Evolutionary conservation across 92 coral and sea anemone genomes (phyloP).

Genomic region (Heliopora coerulea): DNA sequence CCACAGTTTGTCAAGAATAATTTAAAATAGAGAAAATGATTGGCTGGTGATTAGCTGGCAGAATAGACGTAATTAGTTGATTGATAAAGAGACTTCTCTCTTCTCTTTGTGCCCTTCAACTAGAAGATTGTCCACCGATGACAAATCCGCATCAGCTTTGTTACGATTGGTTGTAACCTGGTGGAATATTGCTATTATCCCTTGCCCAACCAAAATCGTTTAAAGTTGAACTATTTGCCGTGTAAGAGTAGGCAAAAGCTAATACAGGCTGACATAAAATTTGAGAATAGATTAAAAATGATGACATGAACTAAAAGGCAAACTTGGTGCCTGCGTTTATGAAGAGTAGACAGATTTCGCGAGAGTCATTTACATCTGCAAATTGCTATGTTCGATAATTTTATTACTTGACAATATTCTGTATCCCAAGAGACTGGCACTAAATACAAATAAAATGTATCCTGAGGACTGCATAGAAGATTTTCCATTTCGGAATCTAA

Average conservation of each 20-base stretch:
- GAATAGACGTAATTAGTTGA: slow-evolving; percentile 38
- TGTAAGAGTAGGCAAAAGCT: slow-evolving; percentile 42
- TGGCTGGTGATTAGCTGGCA: slow-evolving; percentile 37
- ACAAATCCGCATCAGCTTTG: slow-evolving; percentile 6
- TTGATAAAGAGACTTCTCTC: slow-evolving; percentile 21
- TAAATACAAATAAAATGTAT: slow-evolving; percentile 22
- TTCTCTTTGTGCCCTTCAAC: slow-evolving; percentile 11
- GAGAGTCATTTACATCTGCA: slow-evolving; percentile 6
- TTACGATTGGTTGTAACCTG: slow-evolving; percentile 5
- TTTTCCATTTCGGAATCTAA: slow-evolving; percentile 34
- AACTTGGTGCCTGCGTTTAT: slow-evolving; percentile 33
- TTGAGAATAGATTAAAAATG: slow-evolving; percentile 42
- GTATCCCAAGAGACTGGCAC: not conserved
- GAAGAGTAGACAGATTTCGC: slow-evolving; percentile 38
- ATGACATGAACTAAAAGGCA: slow-evolving; percentile 43
- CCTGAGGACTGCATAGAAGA: slow-evolving; percentile 17
- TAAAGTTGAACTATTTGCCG: slow-evolving; percentile 8
- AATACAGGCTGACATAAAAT: slow-evolving; percentile 39
- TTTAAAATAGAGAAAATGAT: slow-evolving; percentile 39
- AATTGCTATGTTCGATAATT: slow-evolving; percentile 21
- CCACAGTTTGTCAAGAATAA: slow-evolving; percentile 45
- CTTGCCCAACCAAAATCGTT: slow-evolving; percentile 2
- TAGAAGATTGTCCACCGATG: slow-evolving; percentile 3
- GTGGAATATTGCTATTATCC: slow-evolving; percentile 3
- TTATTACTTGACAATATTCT: slow-evolving; percentile 5